Base-by-base conservation (phyloP, 2,797 vertebrate species). In the Agapornis canus region DNA sequence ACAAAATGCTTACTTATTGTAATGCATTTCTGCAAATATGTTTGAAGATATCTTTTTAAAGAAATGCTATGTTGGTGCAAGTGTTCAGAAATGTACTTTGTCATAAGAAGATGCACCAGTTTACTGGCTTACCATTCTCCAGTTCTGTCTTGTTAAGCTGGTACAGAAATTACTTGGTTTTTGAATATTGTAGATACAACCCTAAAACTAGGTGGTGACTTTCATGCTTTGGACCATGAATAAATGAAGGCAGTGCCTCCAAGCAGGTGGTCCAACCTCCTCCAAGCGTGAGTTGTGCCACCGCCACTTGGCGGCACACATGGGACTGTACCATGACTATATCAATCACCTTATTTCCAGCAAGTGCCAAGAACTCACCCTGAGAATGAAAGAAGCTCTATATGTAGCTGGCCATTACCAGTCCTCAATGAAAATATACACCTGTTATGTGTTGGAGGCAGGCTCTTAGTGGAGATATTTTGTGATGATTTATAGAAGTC, bases 321-420 rank as follows among this genome's bases (percentile, higher is more conserved):
- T 18, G 32, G 39, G 31, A 15, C 68, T 0, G 0, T 56, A 14
- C 25, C 17, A 13, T 22, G 31, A 26, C 52, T 51, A 0, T 45
- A 26, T 57, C 48, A 45, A 6, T 85, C 17, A 27, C 27, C 40
- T 59, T 32, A 29, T 25, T 66, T 57, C 31, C 52, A 72, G 21
- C 9, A 71, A 45, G 14, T 29, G 43, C 32, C 20, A 52, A 27
- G 39, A 63, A 9, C 31, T 66, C 52, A 27, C 5, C 11, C 22
- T 64, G 37, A 66, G 32, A 25, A 26, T 43, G 16, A 73, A 87
- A 61, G 35, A 37, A 40, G 10, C 32, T 84, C 25, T 56, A 4
- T 40, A 13, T 6, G 40, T 60, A 52, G 37, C 48, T 60, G 40
- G 7, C 39, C 10, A 1, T 51, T 32, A 63, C 20, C 47, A 59